Conservation (phyloP, 2,113 vertebrate genomes). For the Pterocles gutturalis region DNA sequence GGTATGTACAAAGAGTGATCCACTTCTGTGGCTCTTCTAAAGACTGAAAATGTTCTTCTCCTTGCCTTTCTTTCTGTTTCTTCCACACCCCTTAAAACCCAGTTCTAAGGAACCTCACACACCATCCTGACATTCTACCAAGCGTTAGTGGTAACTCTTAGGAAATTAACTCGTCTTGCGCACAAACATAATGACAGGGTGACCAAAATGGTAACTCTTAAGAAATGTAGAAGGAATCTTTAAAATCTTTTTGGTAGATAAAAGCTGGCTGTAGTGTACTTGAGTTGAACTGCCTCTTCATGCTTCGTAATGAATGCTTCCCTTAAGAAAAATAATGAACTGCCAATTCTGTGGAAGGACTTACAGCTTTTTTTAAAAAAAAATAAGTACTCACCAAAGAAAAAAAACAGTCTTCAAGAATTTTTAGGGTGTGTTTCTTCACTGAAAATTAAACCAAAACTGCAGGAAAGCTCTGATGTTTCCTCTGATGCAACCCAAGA, state of each 20-base stretch:
- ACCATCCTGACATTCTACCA: neutral
- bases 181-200: neutral
- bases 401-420: conserved; percentile 13
- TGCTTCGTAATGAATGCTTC: conserved; percentile 21
- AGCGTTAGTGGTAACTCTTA: neutral
- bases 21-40: neutral
- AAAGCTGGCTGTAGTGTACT: neutral
- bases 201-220: neutral
- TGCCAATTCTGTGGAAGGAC: conserved; percentile 5
- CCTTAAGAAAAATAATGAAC: conserved; percentile 36
- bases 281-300: neutral
- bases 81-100: neutral
- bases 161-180: neutral
- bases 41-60: neutral
- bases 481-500: neutral
- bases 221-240: neutral
- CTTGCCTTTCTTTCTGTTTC: neutral
- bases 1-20: fast-evolving
- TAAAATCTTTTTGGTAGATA: neutral
- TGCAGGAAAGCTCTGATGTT: neutral
- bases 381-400: conserved; percentile 19
- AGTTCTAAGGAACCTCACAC: neutral
- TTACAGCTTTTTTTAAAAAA: conserved; percentile 12
- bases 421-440: conserved; percentile 30
- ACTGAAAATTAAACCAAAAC: conserved; percentile 39